These are phyloP conservation scores for Andrena trimmerana DNA, from an alignment of 2,888 invertebrate species.

Conservation along the genomic window DNA sequence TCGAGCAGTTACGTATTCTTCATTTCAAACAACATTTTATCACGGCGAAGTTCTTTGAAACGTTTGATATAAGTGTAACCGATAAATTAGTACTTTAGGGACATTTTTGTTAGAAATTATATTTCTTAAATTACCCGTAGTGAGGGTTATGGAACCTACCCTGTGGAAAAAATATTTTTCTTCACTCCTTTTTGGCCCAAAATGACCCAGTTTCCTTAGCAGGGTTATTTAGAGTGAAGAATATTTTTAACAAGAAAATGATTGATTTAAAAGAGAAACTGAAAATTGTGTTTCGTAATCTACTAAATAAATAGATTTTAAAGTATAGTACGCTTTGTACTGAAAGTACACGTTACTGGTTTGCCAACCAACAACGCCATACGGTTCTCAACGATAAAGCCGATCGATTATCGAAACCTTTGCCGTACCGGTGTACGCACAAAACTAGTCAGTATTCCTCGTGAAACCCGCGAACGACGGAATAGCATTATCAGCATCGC, in stretches of 20 bases:
- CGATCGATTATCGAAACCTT: conserved; percentile 81
- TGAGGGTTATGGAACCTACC: too few species aligned
- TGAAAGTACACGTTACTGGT: not conserved
- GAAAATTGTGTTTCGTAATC: not conserved
- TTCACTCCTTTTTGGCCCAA: too few species aligned
- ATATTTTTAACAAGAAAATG: too few species aligned
- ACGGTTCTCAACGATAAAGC: conserved; percentile 61
- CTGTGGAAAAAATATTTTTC: too few species aligned
- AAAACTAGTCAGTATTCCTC: conserved; percentile 54
- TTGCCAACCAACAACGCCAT: conserved; percentile 15
- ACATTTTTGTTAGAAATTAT: too few species aligned
- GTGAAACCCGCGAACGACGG: conserved; percentile 44
- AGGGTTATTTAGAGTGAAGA: too few species aligned
- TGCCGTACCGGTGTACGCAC: conserved; percentile 34
- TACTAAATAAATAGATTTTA: not conserved
- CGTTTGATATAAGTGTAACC: too few species aligned
- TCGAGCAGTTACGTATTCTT: not conserved
- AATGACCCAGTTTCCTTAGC: too few species aligned
- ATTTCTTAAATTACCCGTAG: too few species aligned
- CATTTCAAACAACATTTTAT: too few species aligned
- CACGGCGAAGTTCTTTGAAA: too few species aligned
- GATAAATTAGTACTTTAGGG: too few species aligned
- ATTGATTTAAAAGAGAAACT: not conserved
- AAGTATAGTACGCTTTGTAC: not conserved
- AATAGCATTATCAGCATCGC: conserved; percentile 33